Conservation (phyloP, 2,113 vertebrate species). For the Neofelis nebulosa region DNA sequence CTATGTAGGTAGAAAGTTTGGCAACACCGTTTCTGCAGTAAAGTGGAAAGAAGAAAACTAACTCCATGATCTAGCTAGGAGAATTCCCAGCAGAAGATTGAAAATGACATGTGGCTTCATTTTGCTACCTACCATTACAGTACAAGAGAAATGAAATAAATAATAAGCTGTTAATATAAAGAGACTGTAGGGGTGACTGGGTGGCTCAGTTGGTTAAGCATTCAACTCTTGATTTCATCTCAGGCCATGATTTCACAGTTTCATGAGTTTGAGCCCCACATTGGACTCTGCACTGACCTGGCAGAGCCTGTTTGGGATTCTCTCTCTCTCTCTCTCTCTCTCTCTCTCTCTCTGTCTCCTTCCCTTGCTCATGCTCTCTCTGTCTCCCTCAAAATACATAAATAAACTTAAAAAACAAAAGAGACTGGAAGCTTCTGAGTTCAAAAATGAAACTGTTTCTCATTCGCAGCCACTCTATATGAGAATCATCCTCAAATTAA, state of each 20-base stretch:
- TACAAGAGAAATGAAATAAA: not conserved
- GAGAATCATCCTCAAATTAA: not conserved
- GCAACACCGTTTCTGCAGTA: not conserved
- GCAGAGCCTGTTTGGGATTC: too few species aligned
- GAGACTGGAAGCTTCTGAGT: not conserved
- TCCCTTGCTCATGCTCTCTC: too few species aligned
- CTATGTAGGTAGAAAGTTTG: not conserved
- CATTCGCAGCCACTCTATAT: not conserved
- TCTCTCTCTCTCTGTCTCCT: too few species aligned
- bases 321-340: too few species aligned
- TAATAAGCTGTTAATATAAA: not conserved
- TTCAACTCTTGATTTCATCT: too few species aligned
- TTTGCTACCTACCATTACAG: not conserved
- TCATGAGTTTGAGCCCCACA: too few species aligned
- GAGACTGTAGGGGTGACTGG: not conserved
- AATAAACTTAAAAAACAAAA: not conserved
- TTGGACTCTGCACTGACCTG: too few species aligned
- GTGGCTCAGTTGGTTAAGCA: too few species aligned
- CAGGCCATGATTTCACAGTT: too few species aligned
- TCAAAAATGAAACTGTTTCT: constrained; percentile 10
- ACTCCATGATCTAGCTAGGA: not conserved
- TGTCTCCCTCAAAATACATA: too few species aligned
- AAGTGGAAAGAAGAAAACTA: not conserved
- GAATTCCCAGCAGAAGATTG: not conserved
- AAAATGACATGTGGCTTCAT: not conserved